Evolutionary conservation across 2,888 invertebrate species (phyloP).

Genomic region (Diplolepis rosae): DNA sequence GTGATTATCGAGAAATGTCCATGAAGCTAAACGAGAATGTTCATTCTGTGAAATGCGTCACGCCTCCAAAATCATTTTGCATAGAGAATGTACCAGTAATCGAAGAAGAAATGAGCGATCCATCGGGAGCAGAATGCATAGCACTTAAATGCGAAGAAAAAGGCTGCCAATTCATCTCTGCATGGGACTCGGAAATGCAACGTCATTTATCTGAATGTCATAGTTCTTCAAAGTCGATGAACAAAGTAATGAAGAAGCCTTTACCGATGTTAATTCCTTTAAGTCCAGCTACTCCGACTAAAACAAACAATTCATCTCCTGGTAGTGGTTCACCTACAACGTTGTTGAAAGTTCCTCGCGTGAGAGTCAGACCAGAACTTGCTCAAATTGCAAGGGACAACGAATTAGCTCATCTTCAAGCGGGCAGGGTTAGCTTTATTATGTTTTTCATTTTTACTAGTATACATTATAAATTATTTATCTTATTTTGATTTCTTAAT

Average conservation of each 20-base stretch:
- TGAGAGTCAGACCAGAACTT: slow-evolving; percentile 67
- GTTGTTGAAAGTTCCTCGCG: slow-evolving; percentile 65
- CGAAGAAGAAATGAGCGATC: slow-evolving; percentile 57
- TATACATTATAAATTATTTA: not conserved
- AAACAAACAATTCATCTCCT: slow-evolving; percentile 43
- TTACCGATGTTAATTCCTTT: slow-evolving; percentile 68
- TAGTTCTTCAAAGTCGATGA: slow-evolving; percentile 50
- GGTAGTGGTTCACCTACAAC: slow-evolving; percentile 56
- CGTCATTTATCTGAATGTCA: slow-evolving; percentile 67
- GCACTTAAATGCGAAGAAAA: slow-evolving; percentile 73
- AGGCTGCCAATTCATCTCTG: slow-evolving; percentile 77
- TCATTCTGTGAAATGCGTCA: too few relatives aligned
- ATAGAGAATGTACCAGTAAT: slow-evolving; percentile 36
- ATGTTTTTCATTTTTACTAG: not conserved
- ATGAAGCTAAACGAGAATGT: slow-evolving; percentile 41
- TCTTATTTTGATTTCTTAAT: not conserved
- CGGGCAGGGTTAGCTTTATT: not conserved
- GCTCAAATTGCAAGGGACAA: slow-evolving; percentile 68
- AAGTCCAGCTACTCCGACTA: slow-evolving; percentile 53
- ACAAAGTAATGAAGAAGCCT: slow-evolving; percentile 63
- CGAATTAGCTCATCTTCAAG: slow-evolving; percentile 60
- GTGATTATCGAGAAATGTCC: slow-evolving; percentile 62
- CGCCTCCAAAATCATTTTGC: not conserved
- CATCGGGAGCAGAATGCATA: slow-evolving; percentile 75
- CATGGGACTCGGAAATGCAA: slow-evolving; percentile 77